These are phyloP conservation scores for Labeo catla DNA, from an alignment of 2,113 vertebrate genomes.

Conservation along the genomic window DNA sequence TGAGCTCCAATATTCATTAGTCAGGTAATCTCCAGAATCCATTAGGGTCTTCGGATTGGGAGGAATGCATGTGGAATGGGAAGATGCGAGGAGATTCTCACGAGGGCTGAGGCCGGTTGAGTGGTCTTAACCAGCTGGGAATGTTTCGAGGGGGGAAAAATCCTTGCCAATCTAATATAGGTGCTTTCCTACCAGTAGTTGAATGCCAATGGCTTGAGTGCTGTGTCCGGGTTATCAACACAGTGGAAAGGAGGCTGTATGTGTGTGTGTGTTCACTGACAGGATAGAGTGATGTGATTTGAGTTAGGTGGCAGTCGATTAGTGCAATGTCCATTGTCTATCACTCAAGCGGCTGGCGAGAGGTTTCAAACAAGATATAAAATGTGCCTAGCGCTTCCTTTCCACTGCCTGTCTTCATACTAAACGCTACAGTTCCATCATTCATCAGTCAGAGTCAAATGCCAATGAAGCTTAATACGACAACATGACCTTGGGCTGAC, in stretches of 20 bases:
- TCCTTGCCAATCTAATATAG: slow-evolving; percentile 71
- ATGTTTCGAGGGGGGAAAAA: slow-evolving; percentile 60
- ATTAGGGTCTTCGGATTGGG: slow-evolving; percentile 57
- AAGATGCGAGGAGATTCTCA: slow-evolving; percentile 32
- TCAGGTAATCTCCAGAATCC: slow-evolving; percentile 62
- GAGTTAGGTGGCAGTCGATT: slow-evolving; percentile 55
- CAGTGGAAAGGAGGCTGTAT: not conserved
- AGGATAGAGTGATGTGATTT: slow-evolving; percentile 45
- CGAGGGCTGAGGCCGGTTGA: slow-evolving; percentile 46
- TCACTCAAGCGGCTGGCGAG: slow-evolving; percentile 36
- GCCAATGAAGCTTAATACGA: slow-evolving; percentile 37
- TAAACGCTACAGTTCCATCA: slow-evolving; percentile 35
- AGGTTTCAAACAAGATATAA: slow-evolving; percentile 49
- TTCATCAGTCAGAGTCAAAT: slow-evolving; percentile 49
- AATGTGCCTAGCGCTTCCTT: slow-evolving; percentile 25
- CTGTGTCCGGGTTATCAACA: slow-evolving; percentile 50
- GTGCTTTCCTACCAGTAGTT: slow-evolving; percentile 62
- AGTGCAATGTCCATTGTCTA: slow-evolving; percentile 51
- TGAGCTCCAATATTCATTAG: slow-evolving; percentile 66
- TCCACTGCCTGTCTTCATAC: slow-evolving; percentile 37
- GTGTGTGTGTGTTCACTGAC: slow-evolving; percentile 41
- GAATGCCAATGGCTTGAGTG: slow-evolving; percentile 68
- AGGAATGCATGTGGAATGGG: slow-evolving; percentile 40
- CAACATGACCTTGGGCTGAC: slow-evolving; percentile 39
- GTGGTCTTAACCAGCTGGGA: slow-evolving; percentile 43